Percentiles rank a stretch among this genome's conserved stretches.
These are phyloP conservation scores for Dicyrtoma fusca DNA, from an alignment of 2,888 invertebrate genomes.

Conservation along the genomic window DNA sequence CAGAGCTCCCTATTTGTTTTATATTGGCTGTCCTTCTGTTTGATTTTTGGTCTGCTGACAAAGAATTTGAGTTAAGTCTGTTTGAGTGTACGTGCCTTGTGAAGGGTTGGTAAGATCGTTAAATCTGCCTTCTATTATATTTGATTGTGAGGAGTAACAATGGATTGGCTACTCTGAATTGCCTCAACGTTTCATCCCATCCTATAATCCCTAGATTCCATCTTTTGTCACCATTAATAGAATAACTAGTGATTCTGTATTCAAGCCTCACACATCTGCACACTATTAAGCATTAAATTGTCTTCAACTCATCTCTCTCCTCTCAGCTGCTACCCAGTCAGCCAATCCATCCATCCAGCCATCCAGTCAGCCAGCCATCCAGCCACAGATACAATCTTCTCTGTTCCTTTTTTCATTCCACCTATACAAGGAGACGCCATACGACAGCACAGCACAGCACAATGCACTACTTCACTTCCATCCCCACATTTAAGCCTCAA, in stretches of 20 bases:
- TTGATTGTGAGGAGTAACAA: slow-evolving; percentile 24
- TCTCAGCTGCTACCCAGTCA: neutral
- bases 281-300: slow-evolving; percentile 29
- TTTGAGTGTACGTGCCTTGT: slow-evolving; percentile 42
- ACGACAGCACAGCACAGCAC: no score
- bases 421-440: no score
- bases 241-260: slow-evolving; percentile 29
- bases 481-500: no score
- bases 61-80: slow-evolving; percentile 4
- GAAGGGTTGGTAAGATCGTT: slow-evolving; percentile 42
- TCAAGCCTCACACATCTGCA: slow-evolving; percentile 34
- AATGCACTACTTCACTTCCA: no score
- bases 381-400: neutral
- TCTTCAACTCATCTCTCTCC: slow-evolving; percentile 33
- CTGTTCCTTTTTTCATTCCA: neutral
- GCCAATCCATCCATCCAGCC: neutral
- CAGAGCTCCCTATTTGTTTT: neutral
- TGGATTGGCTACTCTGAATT: slow-evolving; percentile 34
- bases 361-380: no score
- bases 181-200: slow-evolving; percentile 38
- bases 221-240: slow-evolving; percentile 44
- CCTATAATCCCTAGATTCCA: slow-evolving; percentile 40
- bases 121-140: slow-evolving; percentile 27
- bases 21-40: neutral
- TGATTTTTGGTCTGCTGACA: no score